Percentiles rank a stretch among this genome's conserved stretches.
These are phyloP conservation scores for Hoplodrina blanda DNA, from an alignment of 2,888 invertebrate species.

Conservation along the genomic window DNA sequence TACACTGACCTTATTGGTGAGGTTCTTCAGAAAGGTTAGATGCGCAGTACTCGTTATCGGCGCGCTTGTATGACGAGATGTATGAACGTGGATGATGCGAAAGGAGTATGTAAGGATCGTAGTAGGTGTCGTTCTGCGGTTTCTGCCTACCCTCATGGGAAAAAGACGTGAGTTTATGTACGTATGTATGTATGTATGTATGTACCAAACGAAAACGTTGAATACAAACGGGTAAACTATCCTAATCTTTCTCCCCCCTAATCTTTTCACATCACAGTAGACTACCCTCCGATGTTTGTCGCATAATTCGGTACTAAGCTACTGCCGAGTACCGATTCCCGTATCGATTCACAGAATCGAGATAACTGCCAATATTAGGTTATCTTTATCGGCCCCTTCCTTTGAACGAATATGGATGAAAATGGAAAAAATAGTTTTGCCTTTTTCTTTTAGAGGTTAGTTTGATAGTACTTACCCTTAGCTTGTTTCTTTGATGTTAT, in stretches of 20 bases:
- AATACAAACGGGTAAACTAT: slow-evolving; percentile 26
- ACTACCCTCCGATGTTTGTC: slow-evolving; percentile 50
- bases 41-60: too few relatives aligned
- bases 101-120: too few relatives aligned
- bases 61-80: too few relatives aligned
- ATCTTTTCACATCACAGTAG: slow-evolving; percentile 32
- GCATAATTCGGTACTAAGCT: slow-evolving; percentile 65
- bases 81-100: too few relatives aligned
- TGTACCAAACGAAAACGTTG: background rate
- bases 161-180: too few relatives aligned
- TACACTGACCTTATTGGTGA: too few relatives aligned
- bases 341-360: slow-evolving; percentile 43
- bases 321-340: slow-evolving; percentile 41
- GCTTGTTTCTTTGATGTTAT: slow-evolving; percentile 19
- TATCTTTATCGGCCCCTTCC: slow-evolving; percentile 47
- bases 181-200: too few relatives aligned
- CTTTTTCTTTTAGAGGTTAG: background rate
- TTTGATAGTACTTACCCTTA: slow-evolving; percentile 3
- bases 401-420: slow-evolving; percentile 25
- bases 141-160: too few relatives aligned
- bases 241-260: slow-evolving; percentile 13
- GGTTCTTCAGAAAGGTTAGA: too few relatives aligned
- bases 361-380: slow-evolving; percentile 50
- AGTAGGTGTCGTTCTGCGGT: too few relatives aligned
- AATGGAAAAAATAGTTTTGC: slow-evolving; percentile 28